phyloP scores from a whole-genome alignment of 2,888 invertebrate genomes.

The Drosophila affinis region DNA sequence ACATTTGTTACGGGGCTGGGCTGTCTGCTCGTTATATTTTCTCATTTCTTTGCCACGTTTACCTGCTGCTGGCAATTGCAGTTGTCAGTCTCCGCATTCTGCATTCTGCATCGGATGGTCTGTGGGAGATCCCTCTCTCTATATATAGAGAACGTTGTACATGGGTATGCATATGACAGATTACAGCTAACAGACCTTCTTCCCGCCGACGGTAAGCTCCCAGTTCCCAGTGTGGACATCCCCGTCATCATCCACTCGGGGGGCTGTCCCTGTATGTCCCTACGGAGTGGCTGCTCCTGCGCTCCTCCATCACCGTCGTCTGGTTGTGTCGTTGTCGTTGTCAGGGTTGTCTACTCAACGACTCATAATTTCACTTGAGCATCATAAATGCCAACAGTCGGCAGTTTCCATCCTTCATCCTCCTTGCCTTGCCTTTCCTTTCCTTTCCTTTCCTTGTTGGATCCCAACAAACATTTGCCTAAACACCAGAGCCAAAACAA shows the following conservation, averaged over 20 bases:
- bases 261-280: constrained; percentile 17
- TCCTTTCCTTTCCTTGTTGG: constrained; percentile 7
- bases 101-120: neutral
- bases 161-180: constrained; percentile 42
- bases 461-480: constrained; percentile 63
- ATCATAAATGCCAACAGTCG: constrained; percentile 65
- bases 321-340: constrained; percentile 13
- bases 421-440: neutral
- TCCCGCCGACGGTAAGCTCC: too few relatives aligned
- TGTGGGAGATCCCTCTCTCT: neutral
- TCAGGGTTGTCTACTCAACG: constrained; percentile 44
- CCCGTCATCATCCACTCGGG: constrained; percentile 12
- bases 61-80: constrained; percentile 69
- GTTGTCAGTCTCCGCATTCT: constrained; percentile 11
- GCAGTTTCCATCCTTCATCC: constrained; percentile 46
- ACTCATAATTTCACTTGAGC: constrained; percentile 64
- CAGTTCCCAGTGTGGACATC: constrained; percentile 7
- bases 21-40: constrained; percentile 72
- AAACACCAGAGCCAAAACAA: constrained; percentile 45
- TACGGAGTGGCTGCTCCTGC: constrained; percentile 11
- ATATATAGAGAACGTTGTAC: constrained; percentile 9
- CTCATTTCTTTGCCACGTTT: constrained; percentile 67
- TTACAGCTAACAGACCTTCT: constrained; percentile 1
- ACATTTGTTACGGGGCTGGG: constrained; percentile 65
- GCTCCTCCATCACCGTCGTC: constrained; percentile 33